Percentiles rank a stretch among this genome's conserved stretches.
phyloP scores from a whole-genome alignment of 30 jellyfish, hydroid and myxozoan genomes.

The Pseudorhiza aurosa region DNA sequence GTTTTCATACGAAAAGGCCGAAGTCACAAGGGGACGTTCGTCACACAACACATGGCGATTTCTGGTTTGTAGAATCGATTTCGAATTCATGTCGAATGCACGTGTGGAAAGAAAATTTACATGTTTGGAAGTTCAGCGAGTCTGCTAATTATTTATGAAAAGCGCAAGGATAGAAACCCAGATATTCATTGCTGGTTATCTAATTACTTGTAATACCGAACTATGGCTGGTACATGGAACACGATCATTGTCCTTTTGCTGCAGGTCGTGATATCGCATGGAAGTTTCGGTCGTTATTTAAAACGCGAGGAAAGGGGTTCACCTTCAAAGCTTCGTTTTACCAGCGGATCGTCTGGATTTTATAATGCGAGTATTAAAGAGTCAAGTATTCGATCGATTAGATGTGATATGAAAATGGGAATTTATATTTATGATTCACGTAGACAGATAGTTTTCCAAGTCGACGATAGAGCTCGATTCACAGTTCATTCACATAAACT shows the following conservation, averaged over 20 bases:
- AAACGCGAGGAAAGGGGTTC: slow-evolving; percentile 77
- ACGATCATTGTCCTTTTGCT: slow-evolving; percentile 56
- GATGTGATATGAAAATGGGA: slow-evolving; percentile 77
- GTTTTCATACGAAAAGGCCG: background rate
- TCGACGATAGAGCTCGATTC: slow-evolving; percentile 37
- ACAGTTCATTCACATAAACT: slow-evolving; percentile 48
- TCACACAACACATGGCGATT: background rate
- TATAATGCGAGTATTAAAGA: slow-evolving; percentile 59
- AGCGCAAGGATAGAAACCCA: too few relatives aligned
- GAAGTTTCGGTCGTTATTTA: slow-evolving; percentile 36
- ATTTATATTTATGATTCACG: slow-evolving; percentile 67
- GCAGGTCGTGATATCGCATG: slow-evolving; percentile 31
- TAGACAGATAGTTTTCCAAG: slow-evolving; percentile 33
- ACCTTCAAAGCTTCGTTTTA: slow-evolving; percentile 66
- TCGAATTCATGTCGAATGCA: slow-evolving; percentile 8
- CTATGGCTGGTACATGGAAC: slow-evolving; percentile 8
- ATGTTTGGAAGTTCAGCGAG: too few relatives aligned
- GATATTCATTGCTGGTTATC: too few relatives aligned
- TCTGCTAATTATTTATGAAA: too few relatives aligned
- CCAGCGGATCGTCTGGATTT: slow-evolving; percentile 77
- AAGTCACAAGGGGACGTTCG: background rate
- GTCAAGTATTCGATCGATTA: slow-evolving; percentile 5
- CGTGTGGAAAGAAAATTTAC: slow-evolving; percentile 1
- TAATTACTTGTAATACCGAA: background rate
- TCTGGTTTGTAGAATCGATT: background rate